Base-by-base conservation (phyloP, 2,113 vertebrate species). In the Coturnix japonica region DNA sequence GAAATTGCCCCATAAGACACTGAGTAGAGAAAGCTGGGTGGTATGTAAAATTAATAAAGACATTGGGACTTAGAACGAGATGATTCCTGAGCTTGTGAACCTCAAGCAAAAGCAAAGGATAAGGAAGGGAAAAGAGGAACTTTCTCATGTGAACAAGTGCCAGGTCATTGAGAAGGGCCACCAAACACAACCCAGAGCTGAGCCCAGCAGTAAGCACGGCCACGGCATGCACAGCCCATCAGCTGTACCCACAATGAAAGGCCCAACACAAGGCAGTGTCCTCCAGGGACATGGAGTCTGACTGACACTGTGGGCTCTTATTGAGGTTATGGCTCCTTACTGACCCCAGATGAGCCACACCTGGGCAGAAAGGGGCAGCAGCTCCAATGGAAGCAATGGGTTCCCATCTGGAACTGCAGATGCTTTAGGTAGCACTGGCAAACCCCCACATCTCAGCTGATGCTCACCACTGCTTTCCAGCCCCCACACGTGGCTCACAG, bases 31-130 rank as follows among this genome's bases (percentile, higher is more conserved):
- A 12, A 30, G 39, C 57, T 43, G 49, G 31, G 9, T 5, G n/a
- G 13, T 6, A 1, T 2, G 6, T 3, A 0, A 0, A 8, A 39
- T 7, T 23, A 8, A 54, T 19, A 28, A 14, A 74, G 7, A 21
- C 0, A 37, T 37, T 37, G 16, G 5, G 39, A 56, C 17, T 31
- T 56, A 30, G 30, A 17, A 18, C 30, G 11, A 31, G 28, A 9
- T 57, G 20, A 20, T n/a, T 56, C 54, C 54, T 57, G 54, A 57
- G 54, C 54, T n/a, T 57, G 54, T 20, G 31, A 57, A n/a, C 54
- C 54, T 57, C 11, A 13, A n/a, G 54, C 54, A 56, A 56, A 56
- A 56, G 54, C 31, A 33, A 30, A 43, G 51, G 22, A 47, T 30
- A 44, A 71, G 30, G 25, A 47, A 47, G 49, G 33, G 22, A 18